Evolutionary conservation across 2,113 vertebrate species (phyloP).

Genomic region (Lota lota): DNA sequence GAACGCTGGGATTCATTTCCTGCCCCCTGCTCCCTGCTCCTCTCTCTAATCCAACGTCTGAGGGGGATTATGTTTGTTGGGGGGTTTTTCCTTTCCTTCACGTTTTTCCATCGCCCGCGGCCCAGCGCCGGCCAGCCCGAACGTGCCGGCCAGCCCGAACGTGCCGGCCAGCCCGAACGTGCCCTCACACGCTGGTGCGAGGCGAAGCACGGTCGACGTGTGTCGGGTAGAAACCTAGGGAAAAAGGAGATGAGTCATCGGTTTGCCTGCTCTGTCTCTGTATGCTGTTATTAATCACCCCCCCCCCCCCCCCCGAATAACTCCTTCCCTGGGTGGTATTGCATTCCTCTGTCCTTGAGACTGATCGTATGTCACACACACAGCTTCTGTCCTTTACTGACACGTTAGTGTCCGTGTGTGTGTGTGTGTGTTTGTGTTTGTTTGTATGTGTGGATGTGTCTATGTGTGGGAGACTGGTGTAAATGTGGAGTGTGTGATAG

Average conservation of each 20-base stretch:
- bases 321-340: conserved; percentile 7
- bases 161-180: no score
- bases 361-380: no score
- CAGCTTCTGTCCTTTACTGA: no score
- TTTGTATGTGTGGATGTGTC: conserved; percentile 18
- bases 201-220: no score
- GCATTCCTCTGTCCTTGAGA: conserved; percentile 13
- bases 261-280: conserved; percentile 6
- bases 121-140: not conserved
- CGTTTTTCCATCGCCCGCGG: not conserved
- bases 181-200: no score
- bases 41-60: not conserved
- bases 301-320: conserved; percentile 12
- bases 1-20: no score
- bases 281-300: no score
- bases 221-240: no score
- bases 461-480: not conserved
- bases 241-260: not conserved
- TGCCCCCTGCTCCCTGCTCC: no score
- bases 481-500: not conserved
- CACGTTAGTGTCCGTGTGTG: no score
- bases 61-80: not conserved
- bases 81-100: not conserved
- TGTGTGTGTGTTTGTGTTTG: no score
- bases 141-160: no score